phyloP scores from a whole-genome alignment of 1,140 invertebrate species.

The Chlorops oryzae region DNA sequence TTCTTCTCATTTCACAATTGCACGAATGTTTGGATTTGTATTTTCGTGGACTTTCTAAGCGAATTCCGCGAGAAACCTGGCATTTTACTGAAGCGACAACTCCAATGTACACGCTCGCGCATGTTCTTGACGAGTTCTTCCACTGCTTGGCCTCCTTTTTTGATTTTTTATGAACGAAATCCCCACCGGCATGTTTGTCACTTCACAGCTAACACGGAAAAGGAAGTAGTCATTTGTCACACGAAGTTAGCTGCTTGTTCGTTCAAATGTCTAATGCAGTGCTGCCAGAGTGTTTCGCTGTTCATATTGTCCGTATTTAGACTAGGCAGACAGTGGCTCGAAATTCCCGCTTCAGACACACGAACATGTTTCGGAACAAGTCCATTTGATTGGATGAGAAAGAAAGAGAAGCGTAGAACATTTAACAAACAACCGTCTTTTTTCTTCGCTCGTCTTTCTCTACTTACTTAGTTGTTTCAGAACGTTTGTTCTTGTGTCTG shows the following conservation, averaged over 20 bases:
- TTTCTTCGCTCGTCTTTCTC: no score
- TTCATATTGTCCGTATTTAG: no score
- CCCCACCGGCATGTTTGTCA: conserved; percentile 49
- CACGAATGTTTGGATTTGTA: neutral
- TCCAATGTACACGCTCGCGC: neutral
- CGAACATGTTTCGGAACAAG: no score
- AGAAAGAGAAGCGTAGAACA: no score
- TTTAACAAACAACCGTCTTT: no score
- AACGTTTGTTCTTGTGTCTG: no score
- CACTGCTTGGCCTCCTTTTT: conserved; percentile 27
- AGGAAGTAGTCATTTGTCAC: conserved; percentile 34
- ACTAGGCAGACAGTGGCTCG: no score
- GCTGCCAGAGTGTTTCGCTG: no score
- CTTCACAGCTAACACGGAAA: conserved; percentile 49
- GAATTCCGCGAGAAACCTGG: conserved; percentile 6
- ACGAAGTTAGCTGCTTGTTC: conserved; percentile 16
- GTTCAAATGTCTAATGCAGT: no score
- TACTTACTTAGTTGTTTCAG: no score
- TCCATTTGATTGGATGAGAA: no score
- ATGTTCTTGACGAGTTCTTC: conserved; percentile 2
- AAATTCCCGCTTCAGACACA: no score
- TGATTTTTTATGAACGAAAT: conserved; percentile 28
- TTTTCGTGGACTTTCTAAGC: conserved; percentile 1
- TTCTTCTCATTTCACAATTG: conserved; percentile 1
- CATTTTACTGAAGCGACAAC: conserved; percentile 5